These are phyloP conservation scores for Habropoda laboriosa DNA, from an alignment of 1,140 invertebrate genomes.

Conservation along the genomic window DNA sequence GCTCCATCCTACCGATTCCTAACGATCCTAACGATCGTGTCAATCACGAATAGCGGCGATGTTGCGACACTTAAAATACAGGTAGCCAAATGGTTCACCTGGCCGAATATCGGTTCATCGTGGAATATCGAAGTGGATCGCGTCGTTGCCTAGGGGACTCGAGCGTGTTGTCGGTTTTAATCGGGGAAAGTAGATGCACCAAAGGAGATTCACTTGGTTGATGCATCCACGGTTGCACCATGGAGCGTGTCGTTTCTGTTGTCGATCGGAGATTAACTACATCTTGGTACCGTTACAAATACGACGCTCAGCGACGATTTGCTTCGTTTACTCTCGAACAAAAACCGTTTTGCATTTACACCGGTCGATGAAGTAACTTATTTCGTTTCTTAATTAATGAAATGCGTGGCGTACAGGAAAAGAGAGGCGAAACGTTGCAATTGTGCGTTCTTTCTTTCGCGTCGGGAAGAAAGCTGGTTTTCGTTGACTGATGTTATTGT, in stretches of 20 bases:
- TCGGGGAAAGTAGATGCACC: constrained; percentile 61
- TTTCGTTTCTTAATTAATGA: not conserved
- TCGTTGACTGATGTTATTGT: too few relatives aligned
- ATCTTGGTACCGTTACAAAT: not conserved
- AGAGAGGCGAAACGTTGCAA: too few relatives aligned
- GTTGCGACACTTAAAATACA: not conserved
- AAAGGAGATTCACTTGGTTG: constrained; percentile 14
- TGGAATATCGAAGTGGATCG: constrained; percentile 51
- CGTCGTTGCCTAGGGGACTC: constrained; percentile 29
- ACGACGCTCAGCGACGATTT: not conserved
- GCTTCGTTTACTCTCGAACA: constrained; percentile 13
- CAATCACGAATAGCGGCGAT: not conserved
- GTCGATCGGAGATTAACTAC: constrained; percentile 50
- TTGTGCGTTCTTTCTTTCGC: too few relatives aligned
- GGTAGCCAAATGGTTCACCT: not conserved
- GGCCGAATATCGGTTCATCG: constrained; percentile 10
- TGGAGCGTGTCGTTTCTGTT: constrained; percentile 36
- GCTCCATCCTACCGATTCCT: not conserved
- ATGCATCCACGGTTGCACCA: constrained; percentile 43
- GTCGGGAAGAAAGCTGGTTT: too few relatives aligned
- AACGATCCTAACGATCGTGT: not conserved
- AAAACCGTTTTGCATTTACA: not conserved
- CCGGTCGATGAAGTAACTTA: not conserved
- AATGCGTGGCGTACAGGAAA: too few relatives aligned
- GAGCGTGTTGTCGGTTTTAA: constrained; percentile 50